Conservation (phyloP, 2,797 vertebrate genomes). For the Pseudotriccus pelzelni region DNA sequence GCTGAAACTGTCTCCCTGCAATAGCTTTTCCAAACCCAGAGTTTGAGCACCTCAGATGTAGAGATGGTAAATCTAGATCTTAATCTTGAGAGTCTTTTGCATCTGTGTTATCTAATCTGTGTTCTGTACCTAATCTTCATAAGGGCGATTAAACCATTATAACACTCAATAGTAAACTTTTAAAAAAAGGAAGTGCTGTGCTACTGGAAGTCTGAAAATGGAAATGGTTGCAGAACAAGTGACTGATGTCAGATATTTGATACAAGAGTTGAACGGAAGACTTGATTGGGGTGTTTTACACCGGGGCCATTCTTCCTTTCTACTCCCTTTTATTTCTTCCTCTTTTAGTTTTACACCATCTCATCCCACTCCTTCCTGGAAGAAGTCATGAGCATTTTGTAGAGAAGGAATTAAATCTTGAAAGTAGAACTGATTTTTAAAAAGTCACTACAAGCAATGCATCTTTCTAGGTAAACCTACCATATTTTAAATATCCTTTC, state of each 20-base stretch:
- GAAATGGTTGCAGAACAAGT: neutral
- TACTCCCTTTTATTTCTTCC: neutral
- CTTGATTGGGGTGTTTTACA: neutral
- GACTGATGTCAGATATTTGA: neutral
- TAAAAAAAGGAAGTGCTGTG: neutral
- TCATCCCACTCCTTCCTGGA: neutral
- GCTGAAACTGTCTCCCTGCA: neutral
- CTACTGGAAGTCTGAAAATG: neutral
- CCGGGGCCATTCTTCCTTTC: neutral
- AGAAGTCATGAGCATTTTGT: neutral
- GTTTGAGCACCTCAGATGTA: neutral
- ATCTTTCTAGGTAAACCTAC: neutral
- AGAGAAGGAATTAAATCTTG: neutral
- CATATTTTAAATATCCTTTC: neutral
- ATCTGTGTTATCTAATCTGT: neutral
- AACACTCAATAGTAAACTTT: neutral
- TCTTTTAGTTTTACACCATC: neutral
- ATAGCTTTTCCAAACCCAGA: neutral
- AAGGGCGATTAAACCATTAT: neutral
- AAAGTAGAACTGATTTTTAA: neutral
- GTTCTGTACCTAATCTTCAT: neutral
- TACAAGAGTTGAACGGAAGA: neutral
- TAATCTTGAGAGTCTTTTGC: neutral
- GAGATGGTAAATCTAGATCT: neutral
- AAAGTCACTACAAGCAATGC: neutral